Conservation (phyloP, 1,140 invertebrate genomes). For the Tigriopus japonicus region DNA sequence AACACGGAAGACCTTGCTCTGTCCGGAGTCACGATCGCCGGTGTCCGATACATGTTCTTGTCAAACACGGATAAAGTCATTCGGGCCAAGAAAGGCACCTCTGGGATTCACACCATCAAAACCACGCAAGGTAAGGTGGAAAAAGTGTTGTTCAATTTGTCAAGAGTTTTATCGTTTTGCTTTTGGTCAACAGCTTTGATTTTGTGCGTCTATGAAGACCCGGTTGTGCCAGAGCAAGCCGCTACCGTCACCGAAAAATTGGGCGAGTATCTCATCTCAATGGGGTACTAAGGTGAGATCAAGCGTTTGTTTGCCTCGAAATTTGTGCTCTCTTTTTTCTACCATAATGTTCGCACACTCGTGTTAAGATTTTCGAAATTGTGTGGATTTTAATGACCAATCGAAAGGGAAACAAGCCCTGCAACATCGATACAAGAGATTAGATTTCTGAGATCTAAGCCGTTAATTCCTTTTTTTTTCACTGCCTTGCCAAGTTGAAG, state of each 20-base stretch:
- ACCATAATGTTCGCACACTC: no score
- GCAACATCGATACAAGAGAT: no score
- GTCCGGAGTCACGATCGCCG: conserved; percentile 59
- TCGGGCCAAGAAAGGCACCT: conserved; percentile 70
- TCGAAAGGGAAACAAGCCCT: no score
- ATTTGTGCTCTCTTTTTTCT: no score
- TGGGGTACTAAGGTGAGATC: conserved; percentile 51
- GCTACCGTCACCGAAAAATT: conserved; percentile 84
- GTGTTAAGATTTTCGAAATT: no score
- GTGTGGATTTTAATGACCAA: no score
- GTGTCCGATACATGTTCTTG: conserved; percentile 75
- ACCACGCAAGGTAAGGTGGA: conserved; percentile 53
- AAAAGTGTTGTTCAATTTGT: background rate
- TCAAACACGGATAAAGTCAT: conserved; percentile 74
- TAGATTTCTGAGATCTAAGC: no score
- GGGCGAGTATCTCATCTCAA: conserved; percentile 81
- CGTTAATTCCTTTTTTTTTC: no score
- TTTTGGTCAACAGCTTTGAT: conserved; percentile 53
- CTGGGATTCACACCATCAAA: conserved; percentile 83
- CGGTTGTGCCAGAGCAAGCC: conserved; percentile 80
- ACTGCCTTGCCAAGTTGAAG: no score
- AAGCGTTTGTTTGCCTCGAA: background rate
- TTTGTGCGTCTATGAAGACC: conserved; percentile 77
- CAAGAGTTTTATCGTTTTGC: background rate
- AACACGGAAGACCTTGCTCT: conserved; percentile 2